Base-by-base conservation (phyloP, 1,140 invertebrate species). In the Leucophenga varia region DNA sequence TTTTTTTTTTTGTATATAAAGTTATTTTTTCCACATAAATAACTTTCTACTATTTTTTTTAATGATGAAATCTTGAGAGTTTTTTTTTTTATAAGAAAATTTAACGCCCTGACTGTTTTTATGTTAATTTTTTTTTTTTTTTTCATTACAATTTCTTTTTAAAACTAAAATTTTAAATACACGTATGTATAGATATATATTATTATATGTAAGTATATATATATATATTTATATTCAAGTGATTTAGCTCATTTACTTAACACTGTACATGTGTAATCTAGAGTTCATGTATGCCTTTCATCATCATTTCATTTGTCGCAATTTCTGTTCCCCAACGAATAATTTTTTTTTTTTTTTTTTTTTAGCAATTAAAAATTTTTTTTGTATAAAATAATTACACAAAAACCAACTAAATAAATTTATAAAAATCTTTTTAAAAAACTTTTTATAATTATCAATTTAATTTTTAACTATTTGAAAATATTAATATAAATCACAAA, bases 241-340 rank as follows among this genome's bases (percentile, higher is more conserved):
- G 22, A 25, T 67, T 60, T 65, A 65, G 53, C 64, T 67, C 59
- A 2, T 67, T 63, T 40, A 59, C 63, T 67, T 67, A 67, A 67
- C 63, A 68, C 63, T 67, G 63, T 67, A 67, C 63, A 67, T 56
- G 67, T 59, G 65, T 65, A 59, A 68, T 63, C 54, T 67, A 67
- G 57, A 67, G 59, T 25, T 25, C 10, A 25, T 25, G 22, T 10
- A 25, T 25, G 22, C 22, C 10, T 25, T 25, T 5, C 22, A 6
- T 25, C 5, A 6, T 25, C 10, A 25, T 10, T 25, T 25, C 22
- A 6, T 55, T 28, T 36, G 57, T 18, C 55, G 53, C 53, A 55
- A 47, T 57, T 57, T 57, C 37, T 12, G 32, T 42, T 54, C 52
- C n/a, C n/a, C 53, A 43, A 22, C 48, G 54, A 40, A 14, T 47